Evolutionary conservation across 2,797 vertebrate species (phyloP).

Genomic region (Paramormyrops hopkinsi): DNA sequence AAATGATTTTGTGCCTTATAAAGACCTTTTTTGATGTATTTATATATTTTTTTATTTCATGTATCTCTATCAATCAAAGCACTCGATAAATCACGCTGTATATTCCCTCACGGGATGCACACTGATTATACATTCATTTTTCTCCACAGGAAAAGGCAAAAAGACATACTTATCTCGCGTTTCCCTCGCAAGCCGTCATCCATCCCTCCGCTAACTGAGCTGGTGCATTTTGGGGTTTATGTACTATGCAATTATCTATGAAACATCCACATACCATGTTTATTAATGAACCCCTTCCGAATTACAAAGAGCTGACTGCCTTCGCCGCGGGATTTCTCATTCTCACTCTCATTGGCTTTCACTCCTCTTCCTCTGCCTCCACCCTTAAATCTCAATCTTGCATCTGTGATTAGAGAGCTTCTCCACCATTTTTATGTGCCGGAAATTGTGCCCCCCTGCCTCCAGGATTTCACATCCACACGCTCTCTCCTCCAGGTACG

Average conservation of each 20-base stretch:
- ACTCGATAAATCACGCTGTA: neutral
- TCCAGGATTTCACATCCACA: neutral
- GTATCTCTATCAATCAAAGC: slow-evolving; percentile 7
- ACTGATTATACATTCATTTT: neutral
- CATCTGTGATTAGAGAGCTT: neutral
- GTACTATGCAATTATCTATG: neutral
- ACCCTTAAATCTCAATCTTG: neutral
- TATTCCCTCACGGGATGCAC: neutral
- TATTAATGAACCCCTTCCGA: neutral
- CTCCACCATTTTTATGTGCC: neutral
- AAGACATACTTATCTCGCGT: neutral
- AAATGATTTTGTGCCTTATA: neutral
- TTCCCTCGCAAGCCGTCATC: neutral
- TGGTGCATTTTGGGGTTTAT: neutral
- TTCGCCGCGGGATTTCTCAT: neutral
- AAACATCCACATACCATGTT: neutral
- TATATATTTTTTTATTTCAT: neutral
- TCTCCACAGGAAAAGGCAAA: neutral
- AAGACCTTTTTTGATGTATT: slow-evolving; percentile 1
- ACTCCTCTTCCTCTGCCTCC: neutral
- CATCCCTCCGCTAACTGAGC: neutral
- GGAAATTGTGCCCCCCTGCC: neutral
- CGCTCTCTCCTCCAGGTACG: neutral
- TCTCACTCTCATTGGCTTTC: neutral
- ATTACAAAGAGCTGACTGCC: neutral